phyloP scores from a whole-genome alignment of 2,797 vertebrate genomes.

The Carapus acus region DNA sequence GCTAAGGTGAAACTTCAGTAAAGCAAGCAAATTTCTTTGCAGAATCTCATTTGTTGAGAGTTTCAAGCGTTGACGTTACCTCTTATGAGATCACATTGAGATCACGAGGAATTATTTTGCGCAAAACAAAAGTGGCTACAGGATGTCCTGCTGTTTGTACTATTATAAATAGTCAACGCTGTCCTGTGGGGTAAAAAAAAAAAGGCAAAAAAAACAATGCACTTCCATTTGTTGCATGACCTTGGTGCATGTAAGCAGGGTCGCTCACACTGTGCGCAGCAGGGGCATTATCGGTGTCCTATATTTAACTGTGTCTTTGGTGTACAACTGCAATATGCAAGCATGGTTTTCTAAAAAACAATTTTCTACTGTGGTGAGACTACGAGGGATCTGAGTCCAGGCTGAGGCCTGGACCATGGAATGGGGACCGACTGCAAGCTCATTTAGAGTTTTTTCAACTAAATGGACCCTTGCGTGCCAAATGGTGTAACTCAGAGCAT shows the following conservation, averaged over 20 bases:
- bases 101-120: slow-evolving; percentile 13
- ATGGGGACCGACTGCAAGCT: slow-evolving; percentile 36
- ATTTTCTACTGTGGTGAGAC: slow-evolving; percentile 5
- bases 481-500: slow-evolving; percentile 30
- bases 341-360: slow-evolving; percentile 3
- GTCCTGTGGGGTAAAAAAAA: slow-evolving; percentile 14
- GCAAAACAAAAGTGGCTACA: slow-evolving; percentile 9
- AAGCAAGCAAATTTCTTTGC: slow-evolving; percentile 29
- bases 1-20: slow-evolving; percentile 29
- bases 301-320: slow-evolving; percentile 3
- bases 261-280: neutral
- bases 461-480: slow-evolving; percentile 33
- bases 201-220: no score
- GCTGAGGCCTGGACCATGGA: slow-evolving; percentile 25
- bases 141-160: neutral
- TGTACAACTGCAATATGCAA: slow-evolving; percentile 10
- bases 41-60: slow-evolving; percentile 44
- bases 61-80: slow-evolving; percentile 36
- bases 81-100: slow-evolving; percentile 37
- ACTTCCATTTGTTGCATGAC: slow-evolving; percentile 6
- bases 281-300: slow-evolving; percentile 9
- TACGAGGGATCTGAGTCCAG: slow-evolving; percentile 15
- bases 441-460: slow-evolving; percentile 33
- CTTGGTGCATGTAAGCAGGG: slow-evolving; percentile 8
- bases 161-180: no score